These are phyloP conservation scores for Myotis davidii DNA, from an alignment of 2,113 vertebrate species.

Conservation along the genomic window DNA sequence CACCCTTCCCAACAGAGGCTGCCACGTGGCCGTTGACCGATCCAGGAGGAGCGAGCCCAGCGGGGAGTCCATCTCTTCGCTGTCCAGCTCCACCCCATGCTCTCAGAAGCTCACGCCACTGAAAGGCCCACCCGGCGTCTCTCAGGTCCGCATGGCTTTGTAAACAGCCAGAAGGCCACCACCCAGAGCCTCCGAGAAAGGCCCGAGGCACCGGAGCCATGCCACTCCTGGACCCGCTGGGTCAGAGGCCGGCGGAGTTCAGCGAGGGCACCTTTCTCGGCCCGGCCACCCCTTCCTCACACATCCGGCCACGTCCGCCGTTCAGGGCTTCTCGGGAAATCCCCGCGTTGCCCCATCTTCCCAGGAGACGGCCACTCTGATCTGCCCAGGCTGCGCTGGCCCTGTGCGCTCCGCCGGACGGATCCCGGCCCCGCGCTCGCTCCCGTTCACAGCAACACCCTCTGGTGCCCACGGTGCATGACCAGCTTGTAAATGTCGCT, in stretches of 20 bases:
- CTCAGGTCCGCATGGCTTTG: rapidly evolving
- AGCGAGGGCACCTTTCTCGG: rapidly evolving
- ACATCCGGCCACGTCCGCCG: rapidly evolving
- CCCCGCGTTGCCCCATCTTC: rapidly evolving
- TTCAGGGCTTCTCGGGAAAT: background rate
- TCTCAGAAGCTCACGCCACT: rapidly evolving
- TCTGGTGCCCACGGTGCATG: rapidly evolving
- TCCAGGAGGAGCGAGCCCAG: background rate
- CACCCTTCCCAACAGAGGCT: background rate
- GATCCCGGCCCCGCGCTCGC: rapidly evolving
- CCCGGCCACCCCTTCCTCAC: rapidly evolving
- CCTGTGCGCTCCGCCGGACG: rapidly evolving
- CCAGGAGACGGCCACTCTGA: rapidly evolving
- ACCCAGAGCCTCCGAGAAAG: background rate
- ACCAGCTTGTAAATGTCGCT: background rate
- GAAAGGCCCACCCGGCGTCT: rapidly evolving
- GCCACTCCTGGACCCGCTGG: rapidly evolving
- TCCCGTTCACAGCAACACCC: background rate
- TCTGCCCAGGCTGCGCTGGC: background rate
- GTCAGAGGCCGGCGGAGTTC: rapidly evolving
- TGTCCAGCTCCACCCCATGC: rapidly evolving
- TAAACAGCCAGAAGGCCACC: background rate
- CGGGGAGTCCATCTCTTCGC: rapidly evolving
- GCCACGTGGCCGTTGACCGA: rapidly evolving
- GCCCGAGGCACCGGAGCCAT: rapidly evolving